Evolutionary conservation across 2,113 vertebrate genomes (phyloP), one percentile per base, ranked within the genome.

Genomic region (Hyperopisus bebe): DNA sequence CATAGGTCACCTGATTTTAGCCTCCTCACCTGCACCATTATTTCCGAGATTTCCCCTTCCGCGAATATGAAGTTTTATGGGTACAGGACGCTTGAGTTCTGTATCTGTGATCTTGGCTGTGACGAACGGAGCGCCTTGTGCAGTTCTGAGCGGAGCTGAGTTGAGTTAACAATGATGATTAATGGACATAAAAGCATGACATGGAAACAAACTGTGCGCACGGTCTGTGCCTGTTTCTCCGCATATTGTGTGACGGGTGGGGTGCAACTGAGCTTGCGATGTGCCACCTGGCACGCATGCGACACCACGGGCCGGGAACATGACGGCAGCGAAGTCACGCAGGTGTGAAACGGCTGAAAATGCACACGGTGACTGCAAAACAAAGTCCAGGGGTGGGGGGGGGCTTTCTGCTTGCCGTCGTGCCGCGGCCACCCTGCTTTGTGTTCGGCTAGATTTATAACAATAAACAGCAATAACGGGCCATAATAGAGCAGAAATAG

Each of bases 191-290:
- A 70, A 87, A 42, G 31, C 21, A 55, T 50, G 53, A 90, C 47
- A 46, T 51, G 48, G 31, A 27, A 24, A 42, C 82, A 87, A 50
- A n/a, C 86, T 84, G 53, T 84, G 47, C 83, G 47, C 42, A 90
- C 89, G 39, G 53, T 17, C 46, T 90, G 89, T 90, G 58, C 84
- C 46, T 86, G 58, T 86, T 47, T 86, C 58, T 87, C 66, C 86
- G 48, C 88, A 88, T 88, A 88, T 66, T 82, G 66, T 51, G 55
- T 47, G 88, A 74, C 35, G 11, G 15, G 62, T 15, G 24, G 70
- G 88, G 31, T 83, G 66, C 48, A 77, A 82, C 88, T 77, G 83
- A 70, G 53, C 8, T 35, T 66, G 58, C 44, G 24, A 55, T 58
- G 11, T 55, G 31, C 86, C 86, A 87, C 48, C 51, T 27, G 50